Conservation (phyloP, 2,113 vertebrate species). For the Perca flavescens region DNA sequence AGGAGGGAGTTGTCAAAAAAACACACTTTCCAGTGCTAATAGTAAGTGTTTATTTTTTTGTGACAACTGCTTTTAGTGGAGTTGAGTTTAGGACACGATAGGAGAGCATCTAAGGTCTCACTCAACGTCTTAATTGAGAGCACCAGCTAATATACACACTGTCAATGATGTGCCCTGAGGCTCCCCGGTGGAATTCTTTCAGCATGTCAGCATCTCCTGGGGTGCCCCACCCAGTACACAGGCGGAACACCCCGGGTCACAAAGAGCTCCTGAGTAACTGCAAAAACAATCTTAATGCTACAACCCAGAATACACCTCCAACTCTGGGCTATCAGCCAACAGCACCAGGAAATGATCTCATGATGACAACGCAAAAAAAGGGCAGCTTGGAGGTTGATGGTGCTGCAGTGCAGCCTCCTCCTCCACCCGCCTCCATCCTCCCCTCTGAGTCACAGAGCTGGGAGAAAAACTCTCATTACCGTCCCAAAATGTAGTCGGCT, state of each 20-base stretch:
- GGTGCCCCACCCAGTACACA: constrained; percentile 14
- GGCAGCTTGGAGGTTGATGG: constrained; percentile 58
- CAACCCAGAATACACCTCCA: constrained; percentile 32
- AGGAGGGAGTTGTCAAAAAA: not conserved
- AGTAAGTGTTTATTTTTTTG: not conserved
- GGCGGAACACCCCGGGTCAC: constrained; percentile 24
- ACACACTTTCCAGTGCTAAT: not conserved
- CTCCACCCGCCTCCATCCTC: constrained; percentile 26
- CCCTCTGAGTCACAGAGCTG: constrained; percentile 63
- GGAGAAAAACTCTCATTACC: constrained; percentile 61
- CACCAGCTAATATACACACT: not conserved
- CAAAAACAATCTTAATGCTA: constrained; percentile 13
- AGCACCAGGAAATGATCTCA: constrained; percentile 64
- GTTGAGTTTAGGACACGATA: too few relatives aligned
- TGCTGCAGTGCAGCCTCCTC: constrained; percentile 67
- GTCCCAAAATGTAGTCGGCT: constrained; percentile 25
- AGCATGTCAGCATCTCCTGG: constrained; percentile 28
- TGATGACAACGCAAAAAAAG: constrained; percentile 36
- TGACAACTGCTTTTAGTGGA: too few relatives aligned
- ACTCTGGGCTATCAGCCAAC: constrained; percentile 33
- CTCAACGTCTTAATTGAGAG: not conserved
- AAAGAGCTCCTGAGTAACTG: constrained; percentile 20
- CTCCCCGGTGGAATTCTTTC: constrained; percentile 28
- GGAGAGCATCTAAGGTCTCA: not conserved
- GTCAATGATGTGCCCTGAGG: constrained; percentile 14